phyloP scores from a whole-genome alignment of 1,140 invertebrate species.

The Cepaea nemoralis region DNA sequence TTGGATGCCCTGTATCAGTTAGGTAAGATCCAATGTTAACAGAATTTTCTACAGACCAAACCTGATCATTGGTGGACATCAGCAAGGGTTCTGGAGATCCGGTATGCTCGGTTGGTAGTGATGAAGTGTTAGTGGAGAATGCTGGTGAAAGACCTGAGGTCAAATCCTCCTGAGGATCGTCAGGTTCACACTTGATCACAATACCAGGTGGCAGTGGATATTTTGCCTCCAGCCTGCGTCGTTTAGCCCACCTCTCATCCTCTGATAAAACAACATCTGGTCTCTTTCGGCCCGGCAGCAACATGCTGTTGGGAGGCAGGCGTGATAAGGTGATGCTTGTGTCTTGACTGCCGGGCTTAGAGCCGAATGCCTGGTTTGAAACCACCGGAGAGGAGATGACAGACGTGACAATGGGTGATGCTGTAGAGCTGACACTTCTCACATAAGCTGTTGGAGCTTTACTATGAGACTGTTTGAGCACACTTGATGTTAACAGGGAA shows the following conservation, averaged over 20 bases:
- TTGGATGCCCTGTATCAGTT: neutral
- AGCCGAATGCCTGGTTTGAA: no score
- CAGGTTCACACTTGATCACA: slow-evolving; percentile 44
- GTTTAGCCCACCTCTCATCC: neutral
- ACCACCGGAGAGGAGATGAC: neutral
- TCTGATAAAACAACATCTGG: neutral
- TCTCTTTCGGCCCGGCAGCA: neutral
- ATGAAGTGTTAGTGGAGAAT: neutral
- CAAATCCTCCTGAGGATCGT: neutral
- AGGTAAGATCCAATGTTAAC: no score
- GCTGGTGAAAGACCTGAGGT: neutral
- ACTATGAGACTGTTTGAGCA: neutral
- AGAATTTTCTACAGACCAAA: neutral
- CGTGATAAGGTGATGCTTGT: neutral
- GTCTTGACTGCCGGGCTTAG: neutral
- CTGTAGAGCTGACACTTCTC: neutral
- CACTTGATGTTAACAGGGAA: neutral
- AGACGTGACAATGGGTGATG: neutral
- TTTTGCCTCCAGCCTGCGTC: slow-evolving; percentile 30
- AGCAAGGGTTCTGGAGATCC: neutral
- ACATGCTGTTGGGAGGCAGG: neutral
- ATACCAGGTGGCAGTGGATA: slow-evolving; percentile 42
- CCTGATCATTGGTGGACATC: neutral
- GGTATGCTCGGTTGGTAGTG: neutral
- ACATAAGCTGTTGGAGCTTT: neutral